Conservation (phyloP, 2,113 vertebrate genomes). For the Apaloderma vittatum region DNA sequence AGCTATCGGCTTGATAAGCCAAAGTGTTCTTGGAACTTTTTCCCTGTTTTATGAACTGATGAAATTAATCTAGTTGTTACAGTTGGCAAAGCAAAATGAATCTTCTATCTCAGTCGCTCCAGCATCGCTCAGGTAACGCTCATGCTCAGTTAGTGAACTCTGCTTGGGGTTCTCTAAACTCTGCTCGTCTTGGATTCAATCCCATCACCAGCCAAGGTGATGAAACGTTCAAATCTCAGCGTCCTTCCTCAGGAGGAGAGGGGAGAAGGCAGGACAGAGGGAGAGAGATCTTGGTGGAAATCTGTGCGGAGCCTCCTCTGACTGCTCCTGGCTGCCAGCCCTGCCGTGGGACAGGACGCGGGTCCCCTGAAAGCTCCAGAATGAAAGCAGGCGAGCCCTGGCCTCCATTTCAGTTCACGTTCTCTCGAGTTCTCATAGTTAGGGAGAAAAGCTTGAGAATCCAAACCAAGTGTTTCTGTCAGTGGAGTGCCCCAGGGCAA, state of each 20-base stretch:
- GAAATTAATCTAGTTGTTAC: not conserved
- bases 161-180: not conserved
- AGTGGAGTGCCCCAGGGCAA: not conserved
- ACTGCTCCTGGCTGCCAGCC: not conserved
- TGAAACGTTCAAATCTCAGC: no score
- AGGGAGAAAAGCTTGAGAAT: not conserved
- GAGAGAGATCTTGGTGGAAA: no score
- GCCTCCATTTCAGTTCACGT: not conserved
- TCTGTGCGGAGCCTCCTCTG: accelerated
- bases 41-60: not conserved
- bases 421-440: not conserved
- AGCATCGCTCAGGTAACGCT: not conserved
- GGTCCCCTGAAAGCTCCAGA: not conserved
- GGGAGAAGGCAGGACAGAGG: not conserved
- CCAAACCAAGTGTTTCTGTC: not conserved
- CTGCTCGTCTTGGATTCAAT: no score
- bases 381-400: no score
- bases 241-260: no score
- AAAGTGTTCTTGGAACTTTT: not conserved
- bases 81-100: not conserved
- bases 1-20: not conserved
- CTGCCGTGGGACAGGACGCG: not conserved
- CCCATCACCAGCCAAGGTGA: not conserved
- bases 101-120: not conserved
- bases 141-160: not conserved